These are phyloP conservation scores for Erethizon dorsatum DNA, from an alignment of 2,797 vertebrate species.

Conservation along the genomic window DNA sequence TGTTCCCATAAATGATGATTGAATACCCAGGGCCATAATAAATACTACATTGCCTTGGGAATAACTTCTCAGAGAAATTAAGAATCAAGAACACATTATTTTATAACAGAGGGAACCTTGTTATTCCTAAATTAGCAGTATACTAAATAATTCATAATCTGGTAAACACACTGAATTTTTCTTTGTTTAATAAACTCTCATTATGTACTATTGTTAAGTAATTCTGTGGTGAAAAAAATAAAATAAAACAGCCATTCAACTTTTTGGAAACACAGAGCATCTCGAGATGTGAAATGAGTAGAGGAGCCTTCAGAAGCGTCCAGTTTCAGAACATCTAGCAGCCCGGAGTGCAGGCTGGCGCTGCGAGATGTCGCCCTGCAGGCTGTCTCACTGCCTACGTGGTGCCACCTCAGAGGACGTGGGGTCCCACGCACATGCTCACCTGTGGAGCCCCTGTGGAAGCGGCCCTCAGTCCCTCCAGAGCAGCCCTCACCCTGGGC, in stretches of 20 bases:
- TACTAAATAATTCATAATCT: neutral
- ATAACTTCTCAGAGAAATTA: constrained; percentile 5
- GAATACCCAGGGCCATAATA: neutral
- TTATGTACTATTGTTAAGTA: neutral
- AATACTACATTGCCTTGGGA: neutral
- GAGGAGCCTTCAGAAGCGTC: neutral
- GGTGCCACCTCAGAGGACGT: accelerated
- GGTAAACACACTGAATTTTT: constrained; percentile 3
- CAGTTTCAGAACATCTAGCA: neutral
- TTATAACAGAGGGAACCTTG: constrained; percentile 40
- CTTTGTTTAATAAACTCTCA: neutral
- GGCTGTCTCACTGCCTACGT: accelerated
- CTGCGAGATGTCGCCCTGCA: neutral
- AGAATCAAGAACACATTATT: constrained; percentile 15
- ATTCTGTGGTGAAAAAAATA: neutral
- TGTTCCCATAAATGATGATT: neutral
- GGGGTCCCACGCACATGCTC: accelerated
- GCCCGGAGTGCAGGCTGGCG: neutral
- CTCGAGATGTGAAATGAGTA: neutral
- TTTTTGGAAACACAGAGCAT: neutral
- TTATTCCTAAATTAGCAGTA: neutral
- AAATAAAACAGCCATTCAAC: neutral
- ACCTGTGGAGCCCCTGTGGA: neutral
- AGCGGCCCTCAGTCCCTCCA: neutral
- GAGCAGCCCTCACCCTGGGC: neutral